phyloP scores from a whole-genome alignment of 2,113 vertebrate genomes.

The Myrmecophaga tridactyla region DNA sequence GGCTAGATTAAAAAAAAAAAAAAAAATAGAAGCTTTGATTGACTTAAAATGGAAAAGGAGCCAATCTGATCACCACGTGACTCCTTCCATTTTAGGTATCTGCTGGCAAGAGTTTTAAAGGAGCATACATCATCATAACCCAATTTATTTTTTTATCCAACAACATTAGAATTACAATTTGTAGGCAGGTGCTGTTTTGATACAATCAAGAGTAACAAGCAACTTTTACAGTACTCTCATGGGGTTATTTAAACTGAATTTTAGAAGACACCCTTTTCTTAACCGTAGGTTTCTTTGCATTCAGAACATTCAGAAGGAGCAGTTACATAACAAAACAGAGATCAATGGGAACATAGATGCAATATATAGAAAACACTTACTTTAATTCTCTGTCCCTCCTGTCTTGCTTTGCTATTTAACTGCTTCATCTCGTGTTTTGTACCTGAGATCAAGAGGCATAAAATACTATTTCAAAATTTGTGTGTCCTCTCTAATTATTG shows the following conservation, averaged over 20 bases:
- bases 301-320: conserved; percentile 64
- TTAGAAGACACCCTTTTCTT: conserved; percentile 48
- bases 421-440: conserved; percentile 81
- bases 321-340: conserved; percentile 72
- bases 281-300: conserved; percentile 59
- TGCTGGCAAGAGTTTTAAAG: conserved; percentile 35
- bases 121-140: not conserved
- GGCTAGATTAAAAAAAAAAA: not conserved
- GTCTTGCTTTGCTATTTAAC: conserved; percentile 83
- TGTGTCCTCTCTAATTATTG: conserved; percentile 74
- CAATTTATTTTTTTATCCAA: conserved; percentile 1
- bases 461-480: conserved; percentile 84
- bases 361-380: conserved; percentile 79
- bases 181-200: not conserved
- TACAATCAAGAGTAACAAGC: conserved; percentile 11
- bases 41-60: not conserved
- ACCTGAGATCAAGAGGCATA: conserved; percentile 85
- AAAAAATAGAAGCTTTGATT: not conserved
- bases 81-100: conserved; percentile 22
- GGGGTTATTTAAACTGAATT: conserved; percentile 53
- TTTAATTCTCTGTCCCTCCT: conserved; percentile 81
- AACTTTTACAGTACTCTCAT: not conserved
- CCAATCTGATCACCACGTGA: not conserved
- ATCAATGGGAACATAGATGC: conserved; percentile 80
- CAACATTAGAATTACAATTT: not conserved